Percentiles rank a stretch among this genome's conserved stretches.
Conservation (phyloP, 2,888 invertebrate species). For the Nematopogon swammerdamellus region DNA sequence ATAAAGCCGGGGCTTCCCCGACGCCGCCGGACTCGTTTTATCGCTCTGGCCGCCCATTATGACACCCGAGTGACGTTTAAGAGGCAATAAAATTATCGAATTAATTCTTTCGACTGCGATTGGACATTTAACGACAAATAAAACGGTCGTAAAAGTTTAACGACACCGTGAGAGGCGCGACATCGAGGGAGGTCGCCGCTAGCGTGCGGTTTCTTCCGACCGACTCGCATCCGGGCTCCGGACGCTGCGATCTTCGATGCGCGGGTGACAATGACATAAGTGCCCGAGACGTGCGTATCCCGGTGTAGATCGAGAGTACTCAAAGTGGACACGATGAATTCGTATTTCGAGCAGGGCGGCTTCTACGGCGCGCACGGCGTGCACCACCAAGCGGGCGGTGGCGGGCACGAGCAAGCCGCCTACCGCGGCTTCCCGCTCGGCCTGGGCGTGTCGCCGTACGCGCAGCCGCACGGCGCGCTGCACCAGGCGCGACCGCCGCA, state of each 20-base stretch:
- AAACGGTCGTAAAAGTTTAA: slow-evolving; percentile 1
- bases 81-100: slow-evolving; percentile 55
- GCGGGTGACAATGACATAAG: slow-evolving; percentile 33
- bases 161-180: slow-evolving; percentile 26
- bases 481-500: slow-evolving; percentile 80
- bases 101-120: slow-evolving; percentile 28
- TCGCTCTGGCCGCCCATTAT: slow-evolving; percentile 51
- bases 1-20: slow-evolving; percentile 1
- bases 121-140: slow-evolving; percentile 1
- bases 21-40: slow-evolving; percentile 40
- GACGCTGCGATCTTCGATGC: slow-evolving; percentile 23
- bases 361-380: slow-evolving; percentile 89
- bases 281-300: slow-evolving; percentile 20
- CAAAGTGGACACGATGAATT: slow-evolving; percentile 75
- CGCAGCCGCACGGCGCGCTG: slow-evolving; percentile 70
- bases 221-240: slow-evolving; percentile 19
- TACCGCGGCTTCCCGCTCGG: slow-evolving; percentile 86
- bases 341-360: slow-evolving; percentile 94
- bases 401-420: slow-evolving; percentile 69
- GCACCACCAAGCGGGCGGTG: slow-evolving; percentile 72
- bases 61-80: slow-evolving; percentile 55
- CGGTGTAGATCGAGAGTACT: slow-evolving; percentile 43
- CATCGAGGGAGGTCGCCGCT: slow-evolving; percentile 50
- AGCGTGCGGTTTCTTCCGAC: slow-evolving; percentile 31
- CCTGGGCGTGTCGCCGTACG: slow-evolving; percentile 81